Evolutionary conservation across 2,113 vertebrate species (phyloP).

Genomic region (Atractosteus spatula): DNA sequence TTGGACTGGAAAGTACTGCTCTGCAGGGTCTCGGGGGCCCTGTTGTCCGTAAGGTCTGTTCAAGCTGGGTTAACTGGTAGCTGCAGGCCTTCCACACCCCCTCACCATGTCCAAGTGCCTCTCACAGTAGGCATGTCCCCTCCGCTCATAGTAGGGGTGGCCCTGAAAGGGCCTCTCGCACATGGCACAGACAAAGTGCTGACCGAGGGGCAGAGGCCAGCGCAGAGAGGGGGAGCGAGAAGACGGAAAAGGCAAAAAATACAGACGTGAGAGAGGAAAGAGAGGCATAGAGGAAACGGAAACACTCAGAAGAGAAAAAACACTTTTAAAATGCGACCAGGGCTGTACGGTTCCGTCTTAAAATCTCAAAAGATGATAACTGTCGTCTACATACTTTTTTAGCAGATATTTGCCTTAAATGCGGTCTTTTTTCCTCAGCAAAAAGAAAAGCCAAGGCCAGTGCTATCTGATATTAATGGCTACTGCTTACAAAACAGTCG

Average conservation of each 20-base stretch:
- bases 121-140: constrained; percentile 60
- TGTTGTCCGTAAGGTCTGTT: too few species aligned
- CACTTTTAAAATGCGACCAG: too few species aligned
- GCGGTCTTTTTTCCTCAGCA: too few species aligned
- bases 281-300: background rate
- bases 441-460: too few species aligned
- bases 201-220: background rate
- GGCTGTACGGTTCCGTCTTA: too few species aligned
- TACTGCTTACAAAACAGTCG: too few species aligned
- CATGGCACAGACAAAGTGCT: constrained; percentile 64
- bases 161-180: constrained; percentile 66
- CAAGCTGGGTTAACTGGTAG: constrained; percentile 18
- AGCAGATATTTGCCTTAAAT: too few species aligned
- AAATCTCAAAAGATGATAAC: too few species aligned
- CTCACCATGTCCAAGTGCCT: constrained; percentile 68
- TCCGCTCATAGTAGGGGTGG: constrained; percentile 60
- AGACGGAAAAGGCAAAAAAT: background rate
- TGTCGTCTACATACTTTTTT: too few species aligned
- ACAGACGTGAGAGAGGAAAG: background rate
- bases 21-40: too few species aligned
- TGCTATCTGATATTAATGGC: too few species aligned
- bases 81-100: constrained; percentile 1
- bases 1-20: too few species aligned
- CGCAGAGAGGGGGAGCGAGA: background rate
- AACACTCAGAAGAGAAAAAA: background rate